Percentiles rank a stretch among this genome's conserved stretches.
Evolutionary conservation across 2,113 vertebrate genomes (phyloP).

Genomic region (Alethe castanea): DNA sequence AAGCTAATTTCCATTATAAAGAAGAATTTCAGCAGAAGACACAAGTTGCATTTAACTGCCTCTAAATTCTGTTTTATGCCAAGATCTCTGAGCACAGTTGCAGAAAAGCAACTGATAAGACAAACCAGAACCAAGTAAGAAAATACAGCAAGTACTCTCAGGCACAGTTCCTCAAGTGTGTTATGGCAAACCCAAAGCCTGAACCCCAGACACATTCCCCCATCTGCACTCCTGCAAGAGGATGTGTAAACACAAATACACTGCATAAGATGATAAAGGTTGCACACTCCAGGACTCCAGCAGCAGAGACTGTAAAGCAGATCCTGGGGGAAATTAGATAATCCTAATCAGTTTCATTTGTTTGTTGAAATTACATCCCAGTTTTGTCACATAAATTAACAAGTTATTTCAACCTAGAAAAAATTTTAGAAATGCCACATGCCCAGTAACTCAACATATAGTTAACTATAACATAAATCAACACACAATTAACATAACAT

Average conservation of each 20-base stretch:
- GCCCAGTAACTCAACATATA: neutral
- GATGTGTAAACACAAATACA: neutral
- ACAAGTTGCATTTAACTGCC: neutral
- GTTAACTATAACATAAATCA: neutral
- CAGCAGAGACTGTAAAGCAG: neutral
- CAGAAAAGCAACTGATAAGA: neutral
- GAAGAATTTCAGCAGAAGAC: neutral
- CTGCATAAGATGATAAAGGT: fast-evolving
- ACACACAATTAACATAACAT: neutral
- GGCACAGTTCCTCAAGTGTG: fast-evolving
- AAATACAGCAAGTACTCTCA: neutral
- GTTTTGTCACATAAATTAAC: neutral
- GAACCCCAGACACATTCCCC: fast-evolving
- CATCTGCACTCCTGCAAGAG: neutral
- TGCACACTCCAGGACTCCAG: neutral
- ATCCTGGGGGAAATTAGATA: neutral
- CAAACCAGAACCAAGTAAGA: neutral
- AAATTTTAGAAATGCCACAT: too few relatives aligned
- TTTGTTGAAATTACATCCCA: neutral
- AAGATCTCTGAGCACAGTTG: neutral
- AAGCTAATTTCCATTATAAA: neutral
- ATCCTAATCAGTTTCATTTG: neutral
- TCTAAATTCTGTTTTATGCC: neutral
- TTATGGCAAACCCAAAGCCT: neutral
- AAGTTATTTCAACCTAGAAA: neutral